Percentiles rank a stretch among this genome's conserved stretches.
phyloP scores from a whole-genome alignment of 2,888 invertebrate species.

The Bellardia bayeri region DNA sequence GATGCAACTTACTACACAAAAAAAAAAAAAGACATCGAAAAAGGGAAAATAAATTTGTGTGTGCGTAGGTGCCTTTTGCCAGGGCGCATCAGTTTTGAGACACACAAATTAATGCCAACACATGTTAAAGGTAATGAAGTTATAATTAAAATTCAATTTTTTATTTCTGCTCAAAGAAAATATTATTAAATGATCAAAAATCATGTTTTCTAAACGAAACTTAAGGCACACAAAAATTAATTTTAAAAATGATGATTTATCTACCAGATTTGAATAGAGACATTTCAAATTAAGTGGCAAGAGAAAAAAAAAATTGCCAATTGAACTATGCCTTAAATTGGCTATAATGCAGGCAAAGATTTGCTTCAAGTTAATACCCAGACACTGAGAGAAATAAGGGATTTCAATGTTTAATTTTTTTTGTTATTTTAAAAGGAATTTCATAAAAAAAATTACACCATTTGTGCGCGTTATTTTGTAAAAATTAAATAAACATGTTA shows the following conservation, averaged over 20 bases:
- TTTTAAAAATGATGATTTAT: constrained; percentile 61
- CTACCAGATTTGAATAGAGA: constrained; percentile 42
- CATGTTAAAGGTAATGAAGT: constrained; percentile 72
- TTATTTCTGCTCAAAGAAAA: constrained; percentile 40
- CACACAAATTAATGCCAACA: constrained; percentile 63
- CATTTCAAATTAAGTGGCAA: constrained; percentile 44
- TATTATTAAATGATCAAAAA: constrained; percentile 59
- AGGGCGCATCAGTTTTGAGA: constrained; percentile 46
- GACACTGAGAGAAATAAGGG: constrained; percentile 27
- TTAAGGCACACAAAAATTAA: constrained; percentile 44
- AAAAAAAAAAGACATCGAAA: not conserved
- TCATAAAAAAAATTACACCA: constrained; percentile 30
- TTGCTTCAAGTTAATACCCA: not conserved
- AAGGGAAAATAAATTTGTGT: constrained; percentile 8
- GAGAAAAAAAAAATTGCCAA: constrained; percentile 51
- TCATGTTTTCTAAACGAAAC: constrained; percentile 28
- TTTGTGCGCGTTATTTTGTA: constrained; percentile 65
- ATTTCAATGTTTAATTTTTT: not conserved
- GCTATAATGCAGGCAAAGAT: not conserved
- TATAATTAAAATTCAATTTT: constrained; percentile 74
- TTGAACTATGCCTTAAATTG: constrained; percentile 15
- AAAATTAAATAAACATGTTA: constrained; percentile 70
- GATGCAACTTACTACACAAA: constrained; percentile 48
- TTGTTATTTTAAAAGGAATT: not conserved
- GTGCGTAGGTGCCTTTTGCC: constrained; percentile 68